Evolutionary conservation across 2,113 vertebrate genomes (phyloP).

Genomic region (Elachura formosa): DNA sequence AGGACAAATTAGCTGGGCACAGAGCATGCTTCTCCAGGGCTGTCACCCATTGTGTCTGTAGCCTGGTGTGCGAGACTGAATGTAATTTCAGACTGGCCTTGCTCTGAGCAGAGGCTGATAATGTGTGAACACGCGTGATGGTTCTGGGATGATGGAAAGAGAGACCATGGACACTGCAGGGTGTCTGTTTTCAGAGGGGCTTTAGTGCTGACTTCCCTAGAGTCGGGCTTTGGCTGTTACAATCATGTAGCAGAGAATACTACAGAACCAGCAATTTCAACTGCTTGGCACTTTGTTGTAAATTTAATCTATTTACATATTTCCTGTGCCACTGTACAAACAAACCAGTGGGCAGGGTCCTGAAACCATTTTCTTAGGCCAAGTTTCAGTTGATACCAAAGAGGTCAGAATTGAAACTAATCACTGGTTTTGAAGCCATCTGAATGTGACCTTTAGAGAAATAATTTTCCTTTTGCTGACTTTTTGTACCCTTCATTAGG

Average conservation of each 20-base stretch:
- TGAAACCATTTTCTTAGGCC: slow-evolving; percentile 29
- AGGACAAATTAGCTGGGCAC: background rate
- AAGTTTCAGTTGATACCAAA: slow-evolving; percentile 25
- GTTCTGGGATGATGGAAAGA: background rate
- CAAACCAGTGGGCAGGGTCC: background rate
- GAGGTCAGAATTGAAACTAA: background rate
- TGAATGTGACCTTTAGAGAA: slow-evolving; percentile 42
- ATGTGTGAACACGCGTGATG: background rate
- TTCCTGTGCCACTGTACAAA: slow-evolving; percentile 21
- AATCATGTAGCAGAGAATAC: background rate
- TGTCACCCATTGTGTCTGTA: background rate
- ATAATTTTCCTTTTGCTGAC: background rate
- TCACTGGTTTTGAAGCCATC: background rate
- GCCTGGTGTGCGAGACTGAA: background rate
- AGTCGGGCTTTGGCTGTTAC: background rate
- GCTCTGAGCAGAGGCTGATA: background rate
- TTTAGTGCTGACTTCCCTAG: background rate
- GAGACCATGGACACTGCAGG: background rate
- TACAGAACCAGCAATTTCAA: background rate
- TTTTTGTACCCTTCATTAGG: background rate
- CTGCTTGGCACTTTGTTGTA: slow-evolving; percentile 4
- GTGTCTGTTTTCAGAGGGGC: background rate
- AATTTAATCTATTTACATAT: slow-evolving; percentile 40
- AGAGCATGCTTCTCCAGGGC: background rate
- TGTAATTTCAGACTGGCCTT: background rate